These are phyloP conservation scores for Anagrus nilaparvatae DNA, from an alignment of 1,140 invertebrate species.

Conservation along the genomic window DNA sequence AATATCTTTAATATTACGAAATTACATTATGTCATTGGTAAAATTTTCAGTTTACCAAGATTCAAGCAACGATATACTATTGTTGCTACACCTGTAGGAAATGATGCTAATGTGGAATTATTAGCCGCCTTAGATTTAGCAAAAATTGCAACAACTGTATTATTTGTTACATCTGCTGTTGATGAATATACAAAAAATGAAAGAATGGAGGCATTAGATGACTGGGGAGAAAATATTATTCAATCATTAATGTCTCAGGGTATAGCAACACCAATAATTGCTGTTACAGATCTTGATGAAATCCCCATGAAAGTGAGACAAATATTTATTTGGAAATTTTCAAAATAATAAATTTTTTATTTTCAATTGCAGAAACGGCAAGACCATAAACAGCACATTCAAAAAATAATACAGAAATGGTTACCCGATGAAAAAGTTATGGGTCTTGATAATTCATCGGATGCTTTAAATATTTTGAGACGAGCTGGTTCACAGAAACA, in stretches of 20 bases:
- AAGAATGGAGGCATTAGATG: constrained; percentile 51
- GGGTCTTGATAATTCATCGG: constrained; percentile 60
- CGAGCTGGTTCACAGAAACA: constrained; percentile 75
- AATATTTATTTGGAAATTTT: constrained; percentile 3
- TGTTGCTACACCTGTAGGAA: constrained; percentile 54
- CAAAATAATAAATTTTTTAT: constrained; percentile 10
- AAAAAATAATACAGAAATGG: constrained; percentile 66
- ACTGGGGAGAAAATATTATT: constrained; percentile 65
- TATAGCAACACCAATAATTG: constrained; percentile 67
- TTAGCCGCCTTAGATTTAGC: constrained; percentile 63
- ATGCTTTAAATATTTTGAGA: constrained; percentile 70
- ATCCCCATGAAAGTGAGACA: constrained; percentile 42
- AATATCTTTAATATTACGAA: constrained; percentile 5
- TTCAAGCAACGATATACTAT: constrained; percentile 82
- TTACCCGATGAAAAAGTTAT: constrained; percentile 76
- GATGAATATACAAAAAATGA: constrained; percentile 35
- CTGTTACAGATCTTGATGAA: constrained; percentile 64
- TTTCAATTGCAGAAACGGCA: constrained; percentile 50
- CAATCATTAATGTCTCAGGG: constrained; percentile 70
- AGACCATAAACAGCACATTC: constrained; percentile 61
- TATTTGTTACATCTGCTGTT: constrained; percentile 62
- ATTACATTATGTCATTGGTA: too few species aligned
- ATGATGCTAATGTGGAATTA: constrained; percentile 59
- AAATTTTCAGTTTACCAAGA: constrained; percentile 56
- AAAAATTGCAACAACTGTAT: constrained; percentile 73